Evolutionary conservation across 2,113 vertebrate genomes (phyloP), one percentile per base, ranked within the genome.

Genomic region (Gadus macrocephalus): DNA sequence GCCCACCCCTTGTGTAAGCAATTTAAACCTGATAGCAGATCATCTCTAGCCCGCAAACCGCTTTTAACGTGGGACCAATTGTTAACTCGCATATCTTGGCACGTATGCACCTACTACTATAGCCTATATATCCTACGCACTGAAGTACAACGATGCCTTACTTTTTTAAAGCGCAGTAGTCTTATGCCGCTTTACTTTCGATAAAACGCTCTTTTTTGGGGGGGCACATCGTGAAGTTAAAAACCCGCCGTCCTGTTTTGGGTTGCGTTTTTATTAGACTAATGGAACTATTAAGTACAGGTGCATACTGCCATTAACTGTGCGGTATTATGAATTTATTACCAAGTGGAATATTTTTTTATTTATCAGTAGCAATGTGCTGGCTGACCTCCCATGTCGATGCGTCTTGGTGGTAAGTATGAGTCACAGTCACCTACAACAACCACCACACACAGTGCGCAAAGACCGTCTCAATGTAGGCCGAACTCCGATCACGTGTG

Each of bases 361-460:
- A 90, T 90, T 84, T 95, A 74, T 92, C 90, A 78, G 89, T 93
- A 71, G 85, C 91, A 78, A 72, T 94, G 84, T 89, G 93, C 90
- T 95, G 94, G 92, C 83, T 93, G 83, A 88, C 89, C 82, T 92
- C 94, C 55, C 90, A 89, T 76, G 93, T 95, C 88, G 90, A 93
- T 79, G 94, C 94, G 84, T 96, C 96, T 92, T 98, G 95, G 96
- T 98, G 96, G 96, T 97, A 87, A 95, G 96, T 91, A 22, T 27
- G 60, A 9, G 25, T 62, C 14, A 25, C 25, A 16, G 22, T 22
- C 20, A 35, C 6, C 31, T 35, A 35, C 31, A 35, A 35, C 31
- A 4, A 35, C 31, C 31, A 25, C 25, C 25, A 25, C 25, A 35
- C 31, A 35, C 31, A 35, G 31, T 35, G 31, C 31, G 31, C 31